Percentiles rank a stretch among this genome's conserved stretches.
phyloP scores from a whole-genome alignment of 2,113 vertebrate genomes.

The Etheostoma cragini region DNA sequence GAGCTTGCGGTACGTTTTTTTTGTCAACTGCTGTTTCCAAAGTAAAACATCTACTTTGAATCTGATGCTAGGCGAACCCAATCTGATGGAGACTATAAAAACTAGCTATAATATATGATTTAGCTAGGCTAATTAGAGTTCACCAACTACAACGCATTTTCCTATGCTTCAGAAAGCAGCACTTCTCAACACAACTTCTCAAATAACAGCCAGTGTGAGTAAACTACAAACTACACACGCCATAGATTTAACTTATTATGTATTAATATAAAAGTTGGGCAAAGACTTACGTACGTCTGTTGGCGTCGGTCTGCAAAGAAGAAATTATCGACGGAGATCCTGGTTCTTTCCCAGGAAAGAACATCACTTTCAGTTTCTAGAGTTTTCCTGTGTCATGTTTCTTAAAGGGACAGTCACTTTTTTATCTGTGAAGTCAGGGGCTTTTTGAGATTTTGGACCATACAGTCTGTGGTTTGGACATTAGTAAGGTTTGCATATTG shows the following conservation, averaged over 20 bases:
- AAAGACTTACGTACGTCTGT: constrained; percentile 13
- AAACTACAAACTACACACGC: neutral
- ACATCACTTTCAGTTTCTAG: constrained; percentile 47
- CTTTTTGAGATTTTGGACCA: neutral
- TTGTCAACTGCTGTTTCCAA: neutral
- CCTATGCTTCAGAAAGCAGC: neutral
- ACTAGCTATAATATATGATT: too few species aligned
- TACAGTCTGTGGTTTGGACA: neutral
- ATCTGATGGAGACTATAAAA: neutral
- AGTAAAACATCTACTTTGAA: neutral
- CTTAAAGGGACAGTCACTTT: constrained; percentile 56
- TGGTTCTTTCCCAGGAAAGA: neutral
- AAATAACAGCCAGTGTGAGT: fast-evolving
- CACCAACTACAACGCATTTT: neutral
- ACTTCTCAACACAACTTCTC: neutral
- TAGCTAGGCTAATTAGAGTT: too few species aligned
- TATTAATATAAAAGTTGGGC: neutral
- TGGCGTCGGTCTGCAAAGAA: neutral
- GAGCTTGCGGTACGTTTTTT: neutral
- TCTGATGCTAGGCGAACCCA: neutral
- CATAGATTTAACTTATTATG: neutral
- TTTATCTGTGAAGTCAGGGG: neutral
- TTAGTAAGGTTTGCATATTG: neutral
- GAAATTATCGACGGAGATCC: fast-evolving
- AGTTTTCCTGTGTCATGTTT: constrained; percentile 25